phyloP scores from a whole-genome alignment of 2,113 vertebrate species.

The Micronycteris hirsuta region DNA sequence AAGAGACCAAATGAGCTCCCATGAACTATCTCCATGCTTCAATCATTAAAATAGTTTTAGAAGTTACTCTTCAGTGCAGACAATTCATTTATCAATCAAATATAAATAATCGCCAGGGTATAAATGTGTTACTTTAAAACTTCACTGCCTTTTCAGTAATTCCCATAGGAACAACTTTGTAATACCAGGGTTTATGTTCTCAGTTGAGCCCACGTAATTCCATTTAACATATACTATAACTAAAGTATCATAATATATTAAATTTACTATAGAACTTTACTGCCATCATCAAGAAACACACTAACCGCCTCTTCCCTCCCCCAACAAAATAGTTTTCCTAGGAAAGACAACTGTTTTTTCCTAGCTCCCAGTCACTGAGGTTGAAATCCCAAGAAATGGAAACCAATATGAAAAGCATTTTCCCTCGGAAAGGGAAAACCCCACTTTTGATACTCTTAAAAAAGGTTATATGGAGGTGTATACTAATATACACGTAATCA shows the following conservation, averaged over 20 bases:
- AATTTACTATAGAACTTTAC: not conserved
- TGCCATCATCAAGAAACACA: not conserved
- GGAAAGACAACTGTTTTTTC: not conserved
- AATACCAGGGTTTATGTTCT: not conserved
- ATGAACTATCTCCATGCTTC: not conserved
- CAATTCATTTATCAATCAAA: not conserved
- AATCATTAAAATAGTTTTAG: not conserved
- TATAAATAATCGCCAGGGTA: not conserved
- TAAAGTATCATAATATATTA: not conserved
- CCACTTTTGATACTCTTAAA: not conserved
- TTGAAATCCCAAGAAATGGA: not conserved
- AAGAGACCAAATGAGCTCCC: not conserved
- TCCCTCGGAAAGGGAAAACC: not conserved
- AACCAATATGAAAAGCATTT: not conserved
- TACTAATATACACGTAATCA: not conserved
- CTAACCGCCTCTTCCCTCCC: not conserved
- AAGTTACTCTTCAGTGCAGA: not conserved
- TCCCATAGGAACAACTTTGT: not conserved
- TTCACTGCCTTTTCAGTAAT: not conserved
- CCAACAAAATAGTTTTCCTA: not conserved
- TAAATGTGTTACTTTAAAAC: not conserved
- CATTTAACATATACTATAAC: not conserved
- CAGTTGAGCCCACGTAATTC: not conserved
- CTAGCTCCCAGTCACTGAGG: not conserved
- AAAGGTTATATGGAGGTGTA: not conserved